Percentiles rank a stretch among this genome's conserved stretches.
Evolutionary conservation across 2,113 vertebrate species (phyloP).

Genomic region (Limanda limanda): DNA sequence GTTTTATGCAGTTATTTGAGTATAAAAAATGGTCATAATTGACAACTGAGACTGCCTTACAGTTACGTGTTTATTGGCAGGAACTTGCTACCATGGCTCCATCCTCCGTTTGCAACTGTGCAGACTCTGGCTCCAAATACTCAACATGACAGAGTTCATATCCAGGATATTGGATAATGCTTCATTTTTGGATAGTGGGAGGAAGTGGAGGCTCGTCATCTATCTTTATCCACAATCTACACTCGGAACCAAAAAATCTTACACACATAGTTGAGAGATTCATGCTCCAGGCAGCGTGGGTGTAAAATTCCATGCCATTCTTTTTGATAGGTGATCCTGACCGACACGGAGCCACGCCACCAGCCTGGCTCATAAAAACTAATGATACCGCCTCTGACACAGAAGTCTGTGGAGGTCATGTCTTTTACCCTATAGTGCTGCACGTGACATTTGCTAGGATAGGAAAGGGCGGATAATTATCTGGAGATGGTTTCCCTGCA

Average conservation of each 20-base stretch:
- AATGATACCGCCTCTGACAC: neutral
- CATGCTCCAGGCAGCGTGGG: neutral
- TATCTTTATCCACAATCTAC: neutral
- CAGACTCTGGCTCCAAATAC: no score
- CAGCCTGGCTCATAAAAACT: neutral
- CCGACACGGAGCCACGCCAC: neutral
- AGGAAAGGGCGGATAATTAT: constrained; percentile 22
- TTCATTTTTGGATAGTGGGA: no score
- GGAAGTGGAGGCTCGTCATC: no score
- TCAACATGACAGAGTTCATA: no score
- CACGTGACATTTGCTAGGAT: constrained; percentile 1
- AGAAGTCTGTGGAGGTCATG: constrained; percentile 10
- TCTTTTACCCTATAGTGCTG: neutral
- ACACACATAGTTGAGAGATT: neutral
- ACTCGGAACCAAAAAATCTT: neutral
- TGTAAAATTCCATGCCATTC: neutral
- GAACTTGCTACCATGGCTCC: no score
- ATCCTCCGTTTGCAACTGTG: no score
- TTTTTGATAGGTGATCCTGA: neutral
- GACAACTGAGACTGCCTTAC: no score
- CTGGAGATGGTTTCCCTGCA: constrained; percentile 21
- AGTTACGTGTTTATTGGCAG: no score
- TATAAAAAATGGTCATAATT: neutral
- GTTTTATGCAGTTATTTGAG: neutral
- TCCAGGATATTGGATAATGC: no score